Base-by-base conservation (phyloP, 2,888 invertebrate species). In the Euplexia lucipara region DNA sequence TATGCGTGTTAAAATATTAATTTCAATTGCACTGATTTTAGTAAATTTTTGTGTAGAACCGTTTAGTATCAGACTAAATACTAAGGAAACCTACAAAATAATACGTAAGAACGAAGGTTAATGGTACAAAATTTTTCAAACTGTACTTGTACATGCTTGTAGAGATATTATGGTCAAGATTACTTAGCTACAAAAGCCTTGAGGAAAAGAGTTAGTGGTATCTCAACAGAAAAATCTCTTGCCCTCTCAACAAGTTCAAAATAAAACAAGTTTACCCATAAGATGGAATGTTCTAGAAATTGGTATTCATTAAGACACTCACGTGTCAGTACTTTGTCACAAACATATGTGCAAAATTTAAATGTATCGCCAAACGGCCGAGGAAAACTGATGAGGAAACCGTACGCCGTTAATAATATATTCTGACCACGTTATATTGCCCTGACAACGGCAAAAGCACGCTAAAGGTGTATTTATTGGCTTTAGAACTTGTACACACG, bases 361-460 rank as follows among this genome's bases (percentile, higher is more conserved):
- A 70, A 62, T 59, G 51, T 76, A 70, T 61, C 49, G 49, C 51
- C 35, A 42, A 63, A 70, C 58, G 64, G 22, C 39, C 35, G 26
- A 64, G 77, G 77, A 77, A 77, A 63, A 59, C 42, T 60, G 42
- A 71, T 77, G 66, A 77, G 72, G 72, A 77, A 74, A 77, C 60
- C n/a, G 0, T 14, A 26, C 6, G 34, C 14, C 47, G 44, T 20
- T 60, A 57, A 59, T 73, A 76, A 64, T 49, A 45, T 30, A 74
- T 77, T 74, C 73, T 39, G 12, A 6, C 48, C 73, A 65, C 73
- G 78, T 74, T 41, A 41, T 60, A 60, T 65, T 60, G 56, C 47
- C 52, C 18, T 47, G 62, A 44, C 59, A 57, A 64, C 47, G 32
- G 16, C n/a, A n/a, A n/a, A n/a, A n/a, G n/a, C n/a, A n/a, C n/a